Evolutionary conservation across 2,113 vertebrate genomes (phyloP), one percentile per base, ranked within the genome.

Genomic region (Ranitomeya imitator): DNA sequence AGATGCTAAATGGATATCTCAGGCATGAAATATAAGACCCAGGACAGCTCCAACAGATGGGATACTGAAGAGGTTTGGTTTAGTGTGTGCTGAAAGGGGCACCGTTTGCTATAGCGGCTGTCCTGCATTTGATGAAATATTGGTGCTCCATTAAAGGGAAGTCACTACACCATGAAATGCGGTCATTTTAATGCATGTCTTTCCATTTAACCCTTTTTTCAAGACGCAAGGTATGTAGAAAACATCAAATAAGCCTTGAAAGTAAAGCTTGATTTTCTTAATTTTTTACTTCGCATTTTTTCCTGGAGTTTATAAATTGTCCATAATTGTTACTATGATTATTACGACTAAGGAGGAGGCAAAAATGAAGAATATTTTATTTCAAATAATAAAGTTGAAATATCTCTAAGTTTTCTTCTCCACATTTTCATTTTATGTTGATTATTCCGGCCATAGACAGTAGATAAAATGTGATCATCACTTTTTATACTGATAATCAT

Each of bases 11-110:
- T 57, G 86, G 37, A 57, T 63, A 83, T 73, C 65, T 63, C 79
- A 88, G 76, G 55, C 69, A 88, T 88, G 57, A 88, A 88, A 74
- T 74, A 83, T 88, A 88, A 74, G 79, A 88, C 79, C 79, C 55
- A 74, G 86, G 79, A 83, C 69, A 52, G 65, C 65, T 61, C 55
- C 69, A 60, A 81, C 86, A 88, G 86, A 88, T 88, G 86, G 86
- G 79, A 83, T 83, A 57, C 86, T 82, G 79, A 51, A 73, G 79
- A 83, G 79, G 63, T 60, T 74, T 86, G 85, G 73, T 86, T 82
- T 83, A 82, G 79, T 54, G 37, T 45, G 63, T 73, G 79, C 79
- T 63, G 37, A 37, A 88, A 88, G 79, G 54, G 61, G 67, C 54
- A 60, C 55, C 79, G 51, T 83, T 69, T 71, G n/a, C 63, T 87